These are phyloP conservation scores for Leucophenga varia DNA, from an alignment of 1,140 invertebrate genomes.

Conservation along the genomic window DNA sequence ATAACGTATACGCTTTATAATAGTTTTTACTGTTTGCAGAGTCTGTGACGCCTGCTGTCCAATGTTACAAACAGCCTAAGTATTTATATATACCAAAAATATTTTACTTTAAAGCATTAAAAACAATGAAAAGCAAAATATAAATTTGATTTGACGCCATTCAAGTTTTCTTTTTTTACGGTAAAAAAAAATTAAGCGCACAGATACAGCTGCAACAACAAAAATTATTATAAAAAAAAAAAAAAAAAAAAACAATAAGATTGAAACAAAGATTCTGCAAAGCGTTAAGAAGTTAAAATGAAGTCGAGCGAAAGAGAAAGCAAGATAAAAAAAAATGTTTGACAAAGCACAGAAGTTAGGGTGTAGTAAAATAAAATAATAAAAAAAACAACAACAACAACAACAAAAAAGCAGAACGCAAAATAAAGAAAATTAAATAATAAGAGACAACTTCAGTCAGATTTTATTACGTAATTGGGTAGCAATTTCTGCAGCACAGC, in stretches of 20 bases:
- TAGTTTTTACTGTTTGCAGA: too few species aligned
- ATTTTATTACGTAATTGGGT: constrained; percentile 54
- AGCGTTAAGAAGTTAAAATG: too few species aligned
- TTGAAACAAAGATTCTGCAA: background rate
- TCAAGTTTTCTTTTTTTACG: constrained; percentile 44
- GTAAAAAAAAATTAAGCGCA: constrained; percentile 24
- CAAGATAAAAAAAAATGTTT: too few species aligned
- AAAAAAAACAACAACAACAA: too few species aligned
- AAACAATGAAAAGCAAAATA: background rate
- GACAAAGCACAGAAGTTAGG: background rate
- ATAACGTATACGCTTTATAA: too few species aligned
- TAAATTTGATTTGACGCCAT: constrained; percentile 44
- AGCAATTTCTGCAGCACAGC: constrained; percentile 47
- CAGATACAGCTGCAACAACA: background rate
- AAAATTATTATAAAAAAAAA: background rate
- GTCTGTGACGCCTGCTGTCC: too few species aligned
- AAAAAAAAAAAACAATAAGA: background rate
- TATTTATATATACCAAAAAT: too few species aligned
- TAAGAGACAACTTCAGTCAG: constrained; percentile 52
- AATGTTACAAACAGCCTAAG: too few species aligned
- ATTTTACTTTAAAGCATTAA: too few species aligned
- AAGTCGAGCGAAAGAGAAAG: too few species aligned
- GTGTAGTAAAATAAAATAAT: constrained; percentile 17
- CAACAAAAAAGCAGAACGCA: too few species aligned
- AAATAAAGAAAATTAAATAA: constrained; percentile 55